Evolutionary conservation across 2,888 invertebrate genomes (phyloP).

Genomic region (Anaspis maculata): DNA sequence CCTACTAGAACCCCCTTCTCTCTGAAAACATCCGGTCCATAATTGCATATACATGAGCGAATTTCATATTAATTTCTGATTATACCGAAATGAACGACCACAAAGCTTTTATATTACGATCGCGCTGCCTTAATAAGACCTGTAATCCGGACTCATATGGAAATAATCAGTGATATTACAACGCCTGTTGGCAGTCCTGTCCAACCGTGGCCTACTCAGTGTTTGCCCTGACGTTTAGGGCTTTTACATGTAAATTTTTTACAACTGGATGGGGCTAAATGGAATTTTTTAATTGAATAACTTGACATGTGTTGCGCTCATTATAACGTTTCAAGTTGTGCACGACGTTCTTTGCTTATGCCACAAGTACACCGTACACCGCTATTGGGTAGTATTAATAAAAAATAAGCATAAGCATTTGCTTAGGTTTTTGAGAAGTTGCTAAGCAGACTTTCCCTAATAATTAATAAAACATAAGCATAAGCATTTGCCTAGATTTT

Average conservation of each 20-base stretch:
- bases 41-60: conserved; percentile 46
- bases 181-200: conserved; percentile 26
- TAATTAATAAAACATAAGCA: too few species aligned
- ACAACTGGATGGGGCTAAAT: conserved; percentile 17
- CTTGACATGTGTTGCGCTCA: conserved; percentile 12
- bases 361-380: too few species aligned
- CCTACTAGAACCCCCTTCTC: conserved; percentile 26
- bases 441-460: too few species aligned
- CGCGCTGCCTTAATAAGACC: conserved; percentile 42
- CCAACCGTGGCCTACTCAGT: conserved; percentile 15
- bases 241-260: conserved; percentile 25
- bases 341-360: too few species aligned
- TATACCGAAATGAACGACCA: conserved; percentile 43
- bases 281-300: conserved; percentile 22
- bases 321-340: too few species aligned
- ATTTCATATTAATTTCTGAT: conserved; percentile 47
- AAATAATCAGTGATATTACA: conserved; percentile 40
- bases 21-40: conserved; percentile 39
- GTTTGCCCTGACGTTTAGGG: conserved; percentile 22
- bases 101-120: conserved; percentile 44
- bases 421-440: too few species aligned
- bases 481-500: too few species aligned
- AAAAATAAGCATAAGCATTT: too few species aligned
- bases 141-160: conserved; percentile 42
- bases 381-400: too few species aligned